phyloP scores from a whole-genome alignment of 2,797 vertebrate species.

The Holocentrus rufus region DNA sequence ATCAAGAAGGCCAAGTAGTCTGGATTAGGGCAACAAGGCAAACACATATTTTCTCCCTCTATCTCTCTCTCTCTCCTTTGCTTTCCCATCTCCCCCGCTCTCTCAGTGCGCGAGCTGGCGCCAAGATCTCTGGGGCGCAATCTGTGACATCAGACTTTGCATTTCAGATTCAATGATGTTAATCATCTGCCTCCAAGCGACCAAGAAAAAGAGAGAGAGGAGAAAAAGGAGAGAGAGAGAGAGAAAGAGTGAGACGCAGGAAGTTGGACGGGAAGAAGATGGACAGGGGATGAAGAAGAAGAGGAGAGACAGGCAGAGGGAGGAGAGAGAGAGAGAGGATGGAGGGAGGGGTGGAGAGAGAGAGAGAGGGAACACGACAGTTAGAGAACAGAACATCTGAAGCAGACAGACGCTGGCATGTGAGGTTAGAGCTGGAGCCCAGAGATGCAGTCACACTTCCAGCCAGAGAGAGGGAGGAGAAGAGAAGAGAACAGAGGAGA shows the following conservation, averaged over 20 bases:
- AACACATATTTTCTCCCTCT: conserved; percentile 7
- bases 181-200: conserved; percentile 75
- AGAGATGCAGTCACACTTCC: conserved; percentile 58
- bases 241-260: conserved; percentile 24
- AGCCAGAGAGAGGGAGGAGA: conserved; percentile 40
- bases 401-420: conserved; percentile 71
- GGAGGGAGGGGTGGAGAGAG: conserved; percentile 23
- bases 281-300: conserved; percentile 52
- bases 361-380: conserved; percentile 22
- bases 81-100: conserved; percentile 30
- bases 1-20: conserved; percentile 31
- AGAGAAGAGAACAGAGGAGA: background rate
- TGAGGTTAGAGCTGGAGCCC: conserved; percentile 65
- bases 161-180: conserved; percentile 76
- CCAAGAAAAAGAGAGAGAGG: conserved; percentile 27
- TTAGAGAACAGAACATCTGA: conserved; percentile 55
- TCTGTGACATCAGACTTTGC: conserved; percentile 75
- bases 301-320: conserved; percentile 22
- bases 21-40: conserved; percentile 15
- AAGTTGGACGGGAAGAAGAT: conserved; percentile 44
- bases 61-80: conserved; percentile 41
- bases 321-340: conserved; percentile 42
- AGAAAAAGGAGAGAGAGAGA: conserved; percentile 11
- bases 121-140: conserved; percentile 56
- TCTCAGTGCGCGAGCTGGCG: conserved; percentile 37